These are phyloP conservation scores for Tenualosa ilisha DNA, from an alignment of 2,797 vertebrate genomes.

Conservation along the genomic window DNA sequence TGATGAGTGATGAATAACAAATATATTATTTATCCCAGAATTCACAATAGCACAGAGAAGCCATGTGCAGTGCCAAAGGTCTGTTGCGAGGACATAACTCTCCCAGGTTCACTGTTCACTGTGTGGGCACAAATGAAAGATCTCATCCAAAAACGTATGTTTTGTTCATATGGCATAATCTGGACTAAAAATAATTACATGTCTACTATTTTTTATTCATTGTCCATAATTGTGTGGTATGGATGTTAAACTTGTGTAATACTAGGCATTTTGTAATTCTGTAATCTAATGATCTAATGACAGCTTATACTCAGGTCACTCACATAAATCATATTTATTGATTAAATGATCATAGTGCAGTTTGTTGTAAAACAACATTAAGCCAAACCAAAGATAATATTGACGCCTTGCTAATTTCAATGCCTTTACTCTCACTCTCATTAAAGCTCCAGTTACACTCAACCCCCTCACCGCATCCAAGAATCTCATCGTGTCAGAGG, in stretches of 20 bases:
- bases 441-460: constrained; percentile 41
- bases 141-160: constrained; percentile 30
- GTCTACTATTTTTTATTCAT: no score
- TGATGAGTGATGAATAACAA: neutral
- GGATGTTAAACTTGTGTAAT: neutral
- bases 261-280: neutral
- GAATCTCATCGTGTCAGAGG: constrained; percentile 22
- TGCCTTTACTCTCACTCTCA: neutral
- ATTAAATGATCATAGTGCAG: neutral
- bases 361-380: neutral
- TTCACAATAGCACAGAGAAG: neutral
- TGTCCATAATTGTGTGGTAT: neutral
- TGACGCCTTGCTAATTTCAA: neutral
- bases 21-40: neutral
- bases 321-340: neutral
- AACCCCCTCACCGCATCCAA: constrained; percentile 39
- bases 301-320: neutral
- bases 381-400: neutral
- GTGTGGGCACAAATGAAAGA: constrained; percentile 42
- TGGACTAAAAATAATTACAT: no score
- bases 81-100: neutral
- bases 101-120: constrained; percentile 18
- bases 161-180: neutral
- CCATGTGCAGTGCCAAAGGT: neutral
- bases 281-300: neutral